A percentile compares a stretch with the other conserved stretches of the same genome.
Evolutionary conservation across 2,113 vertebrate species (phyloP).

Genomic region (Symphodus melops): DNA sequence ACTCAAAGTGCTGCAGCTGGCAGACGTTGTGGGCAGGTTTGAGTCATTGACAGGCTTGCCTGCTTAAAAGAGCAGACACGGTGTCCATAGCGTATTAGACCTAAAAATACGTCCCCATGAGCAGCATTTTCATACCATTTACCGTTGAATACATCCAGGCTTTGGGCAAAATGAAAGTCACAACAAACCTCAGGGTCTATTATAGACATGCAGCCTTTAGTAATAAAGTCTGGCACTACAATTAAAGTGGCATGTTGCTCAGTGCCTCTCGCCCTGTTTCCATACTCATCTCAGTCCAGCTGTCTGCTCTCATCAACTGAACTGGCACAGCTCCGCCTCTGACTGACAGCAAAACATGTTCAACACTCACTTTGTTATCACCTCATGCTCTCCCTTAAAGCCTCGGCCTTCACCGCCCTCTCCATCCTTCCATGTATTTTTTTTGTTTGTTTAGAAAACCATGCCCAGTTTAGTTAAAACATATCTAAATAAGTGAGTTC

Average conservation of each 20-base stretch:
- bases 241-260: conserved; percentile 20
- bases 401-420: conserved; percentile 2
- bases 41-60: conserved; percentile 31
- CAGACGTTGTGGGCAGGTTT: conserved; percentile 47
- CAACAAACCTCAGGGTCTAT: neutral
- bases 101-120: neutral
- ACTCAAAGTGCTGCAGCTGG: conserved; percentile 53
- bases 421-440: conserved; percentile 9
- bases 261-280: neutral
- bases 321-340: conserved; percentile 22
- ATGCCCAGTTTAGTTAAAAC: neutral
- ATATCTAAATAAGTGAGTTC: conserved; percentile 13
- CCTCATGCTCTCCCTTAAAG: conserved; percentile 14
- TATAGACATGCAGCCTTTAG: conserved; percentile 6
- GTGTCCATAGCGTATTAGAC: neutral
- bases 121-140: neutral
- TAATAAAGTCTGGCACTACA: conserved; percentile 9
- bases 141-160: neutral
- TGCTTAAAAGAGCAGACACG: conserved; percentile 10
- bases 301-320: conserved; percentile 39
- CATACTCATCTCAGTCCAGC: conserved; percentile 24
- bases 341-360: conserved; percentile 40
- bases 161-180: conserved; percentile 5
- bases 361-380: conserved; percentile 42
- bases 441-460: no score